Conservation (phyloP, 2,113 vertebrate species). For the Fulmarus glacialis region DNA sequence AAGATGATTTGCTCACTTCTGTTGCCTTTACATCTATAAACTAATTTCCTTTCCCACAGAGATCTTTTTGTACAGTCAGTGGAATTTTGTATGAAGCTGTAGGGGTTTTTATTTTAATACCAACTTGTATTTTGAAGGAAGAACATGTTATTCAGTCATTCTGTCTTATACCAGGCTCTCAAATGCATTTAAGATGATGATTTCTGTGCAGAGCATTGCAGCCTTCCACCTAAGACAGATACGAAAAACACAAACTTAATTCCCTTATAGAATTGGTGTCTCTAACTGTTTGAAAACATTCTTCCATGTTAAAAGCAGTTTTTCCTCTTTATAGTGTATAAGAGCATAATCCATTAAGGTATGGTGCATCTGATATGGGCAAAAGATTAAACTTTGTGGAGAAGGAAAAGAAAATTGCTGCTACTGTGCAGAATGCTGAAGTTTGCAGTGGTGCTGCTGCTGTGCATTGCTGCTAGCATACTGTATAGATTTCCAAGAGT, state of each 20-base stretch:
- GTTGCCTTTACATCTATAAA: background rate
- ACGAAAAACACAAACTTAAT: fast-evolving
- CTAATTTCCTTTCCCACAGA: background rate
- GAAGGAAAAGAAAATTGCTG: background rate
- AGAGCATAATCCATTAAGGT: background rate
- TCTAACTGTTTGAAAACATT: background rate
- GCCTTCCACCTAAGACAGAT: background rate
- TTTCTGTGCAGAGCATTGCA: background rate
- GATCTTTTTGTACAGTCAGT: background rate
- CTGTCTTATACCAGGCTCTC: background rate
- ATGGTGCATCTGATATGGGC: fast-evolving
- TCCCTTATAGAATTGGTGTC: background rate
- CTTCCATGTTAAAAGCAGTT: background rate
- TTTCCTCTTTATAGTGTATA: background rate
- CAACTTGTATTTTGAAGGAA: background rate
- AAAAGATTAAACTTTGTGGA: background rate
- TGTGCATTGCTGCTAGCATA: background rate
- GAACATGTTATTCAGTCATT: background rate
- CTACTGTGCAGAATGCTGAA: background rate
- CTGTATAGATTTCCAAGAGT: no score
- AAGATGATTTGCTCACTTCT: fast-evolving
- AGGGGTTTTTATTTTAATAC: background rate
- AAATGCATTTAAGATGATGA: fast-evolving
- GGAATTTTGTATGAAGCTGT: background rate
- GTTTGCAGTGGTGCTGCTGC: background rate